Evolutionary conservation across 2,888 invertebrate species (phyloP), one percentile per base, ranked within the genome.

Genomic region (Hipparchia sbordonii): DNA sequence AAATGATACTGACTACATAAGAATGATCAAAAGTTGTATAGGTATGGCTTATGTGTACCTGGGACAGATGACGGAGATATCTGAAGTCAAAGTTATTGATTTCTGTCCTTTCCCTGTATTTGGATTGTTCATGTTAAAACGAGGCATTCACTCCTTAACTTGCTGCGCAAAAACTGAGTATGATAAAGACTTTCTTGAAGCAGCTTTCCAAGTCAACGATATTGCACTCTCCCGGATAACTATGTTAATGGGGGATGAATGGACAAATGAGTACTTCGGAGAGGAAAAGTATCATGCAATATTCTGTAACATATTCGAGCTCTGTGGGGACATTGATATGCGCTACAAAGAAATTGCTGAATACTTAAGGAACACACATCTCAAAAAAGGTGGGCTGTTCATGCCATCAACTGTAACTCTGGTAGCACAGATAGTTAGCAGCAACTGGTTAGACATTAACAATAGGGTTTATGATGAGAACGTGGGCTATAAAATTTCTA

Each of bases 71-170:
- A 80, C 83, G 48, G 85, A 89, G 33, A 85, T 89, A 76, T 82
- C 85, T 73, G 79, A 88, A 66, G 80, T 87, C 33, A 81, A 79
- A 76, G 85, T 96, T 75, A 86, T 95, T 65, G 96, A 96, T 84
- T 87, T 95, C 48, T 94, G 94, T 78, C 95, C 95, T 6, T 95
- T 96, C 82, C 96, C 96, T 0, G 78, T 96, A 60, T 94, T 95
- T 81, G 96, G 96, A 0, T 82, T 96, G 60, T 84, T 93, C 70
- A 86, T 96, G 83, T 86, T 95, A 33, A 94, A 94, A 80, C 88
- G 92, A 70, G 94, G 94, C 60, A 85, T 87, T 13, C 83, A 89
- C 71, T 87, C 87, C 61, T 81, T 95, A n/a, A 85, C 89, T 71
- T 95, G 94, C 81, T 85, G 86, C 78, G 90, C 90, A 61, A 87